Base-by-base conservation (phyloP, 2,888 invertebrate genomes). In the Brachylomia viminalis region DNA sequence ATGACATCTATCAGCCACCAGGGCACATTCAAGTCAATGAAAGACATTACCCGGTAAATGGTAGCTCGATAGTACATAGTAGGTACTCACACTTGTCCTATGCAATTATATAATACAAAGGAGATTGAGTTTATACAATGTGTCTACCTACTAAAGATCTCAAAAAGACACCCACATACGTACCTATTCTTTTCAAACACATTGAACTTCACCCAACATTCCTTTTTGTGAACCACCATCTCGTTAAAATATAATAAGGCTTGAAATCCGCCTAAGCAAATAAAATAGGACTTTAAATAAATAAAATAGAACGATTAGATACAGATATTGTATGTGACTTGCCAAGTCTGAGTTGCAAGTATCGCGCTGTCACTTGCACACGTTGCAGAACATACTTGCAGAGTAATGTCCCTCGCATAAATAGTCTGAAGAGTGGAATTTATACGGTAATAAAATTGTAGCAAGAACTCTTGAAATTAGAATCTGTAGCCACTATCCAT, bases 391-490 rank as follows among this genome's bases (percentile, higher is more conserved):
- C 17, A 75, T 52, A 61, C 45, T 65, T 38, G 71, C 38, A 61
- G 38, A 71, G 7, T 81, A 76, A 76, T 67, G 20, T 23, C n/a
- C n/a, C 59, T 59, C 56, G 47, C 42, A 70, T 56, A 68, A 52
- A 75, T 47, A 49, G 58, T 62, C 74, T 68, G 74, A 62, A 74
- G 58, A 62, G 69, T 61, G 5, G 15, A 82, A 82, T 82, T 83
- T 83, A 83, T 75, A 68, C 33, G 56, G 62, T 33, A 75, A 49
- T 82, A 75, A 79, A 79, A 79, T 62, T 42, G 38, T n/a, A 61
- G 74, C 59, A 82, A 68, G 64, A 75, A 68, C 67, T 59, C 75
- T 68, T 68, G 58, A 74, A 82, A 75, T 83, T 83, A 70, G 54
- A 78, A 82, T 82, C 74, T 83, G 71, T 79, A 68, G 62, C 62